These are phyloP conservation scores for Ashinkailepas kermadecensis DNA, from an alignment of 2,888 invertebrate species.

Conservation along the genomic window DNA sequence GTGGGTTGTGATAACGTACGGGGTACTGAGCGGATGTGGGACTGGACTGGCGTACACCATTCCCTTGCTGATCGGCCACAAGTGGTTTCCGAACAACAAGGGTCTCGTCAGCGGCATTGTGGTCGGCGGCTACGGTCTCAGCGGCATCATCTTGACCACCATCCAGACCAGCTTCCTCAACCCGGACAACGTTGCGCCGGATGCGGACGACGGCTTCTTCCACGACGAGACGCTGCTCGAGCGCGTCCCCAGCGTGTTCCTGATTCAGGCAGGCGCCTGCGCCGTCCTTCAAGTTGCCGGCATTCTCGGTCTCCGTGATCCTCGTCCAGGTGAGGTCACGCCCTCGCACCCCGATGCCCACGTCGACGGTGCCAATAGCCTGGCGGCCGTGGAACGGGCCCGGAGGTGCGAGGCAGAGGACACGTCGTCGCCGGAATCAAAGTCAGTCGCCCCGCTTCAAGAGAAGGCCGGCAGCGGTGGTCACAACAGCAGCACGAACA, in stretches of 20 bases:
- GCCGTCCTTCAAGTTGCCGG: conserved; percentile 39
- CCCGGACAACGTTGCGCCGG: conserved; percentile 38
- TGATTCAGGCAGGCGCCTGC: conserved; percentile 39
- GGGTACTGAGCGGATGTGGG: conserved; percentile 38
- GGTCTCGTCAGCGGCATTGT: conserved; percentile 42
- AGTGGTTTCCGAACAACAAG: conserved; percentile 42
- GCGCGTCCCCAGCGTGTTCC: conserved; percentile 39
- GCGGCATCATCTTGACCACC: conserved; percentile 41
- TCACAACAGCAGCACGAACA: too few relatives aligned
- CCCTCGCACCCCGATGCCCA: too few relatives aligned
- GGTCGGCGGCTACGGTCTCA: conserved; percentile 43
- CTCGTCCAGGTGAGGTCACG: not conserved
- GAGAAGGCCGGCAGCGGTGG: too few relatives aligned
- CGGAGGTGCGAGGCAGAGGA: too few relatives aligned
- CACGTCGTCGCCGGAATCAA: too few relatives aligned
- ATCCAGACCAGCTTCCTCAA: conserved; percentile 43
- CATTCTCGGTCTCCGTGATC: not conserved
- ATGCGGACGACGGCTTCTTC: conserved; percentile 26
- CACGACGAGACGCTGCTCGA: conserved; percentile 35
- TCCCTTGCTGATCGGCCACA: conserved; percentile 38
- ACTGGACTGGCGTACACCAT: conserved; percentile 39
- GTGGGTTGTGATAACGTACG: conserved; percentile 38
- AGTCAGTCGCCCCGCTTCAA: too few relatives aligned
- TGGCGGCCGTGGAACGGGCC: too few relatives aligned
- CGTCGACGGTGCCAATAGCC: too few relatives aligned